Evolutionary conservation across 1,140 invertebrate species (phyloP), one percentile per base, ranked within the genome.

Genomic region (Macrotrachela quadricornifera): DNA sequence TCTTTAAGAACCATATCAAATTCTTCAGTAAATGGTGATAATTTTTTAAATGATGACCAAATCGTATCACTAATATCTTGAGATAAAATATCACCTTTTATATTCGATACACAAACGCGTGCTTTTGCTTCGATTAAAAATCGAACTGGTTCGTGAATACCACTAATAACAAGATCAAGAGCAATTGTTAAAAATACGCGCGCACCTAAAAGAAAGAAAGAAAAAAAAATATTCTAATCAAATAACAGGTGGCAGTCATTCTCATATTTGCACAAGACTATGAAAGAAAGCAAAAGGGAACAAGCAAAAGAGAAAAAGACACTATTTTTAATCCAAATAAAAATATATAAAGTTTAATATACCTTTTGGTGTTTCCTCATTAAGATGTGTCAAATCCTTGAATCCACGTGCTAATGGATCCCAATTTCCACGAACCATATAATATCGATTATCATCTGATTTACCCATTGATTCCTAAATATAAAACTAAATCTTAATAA

Each of bases 91-190:
- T 30, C 21, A 4, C 21, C n/a, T n/a, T 30, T 30, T 30, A 30
- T 8, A 4, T 4, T 30, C 8, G 21, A 2, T 4, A 30, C 21
- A 30, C 21, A 30, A 30, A 30, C 21, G 8, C 21, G 21, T 4
- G 87, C 86, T 50, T 83, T 82, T 0, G 85, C 86, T 71, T 95
- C 90, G 46, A 97, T 80, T 30, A 83, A 77, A 70, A 97, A 88
- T 59, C 87, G 72, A 10, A 86, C 80, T 0, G 92, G 88, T 69
- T 96, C 90, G 61, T 81, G 79, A 49, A 96, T 88, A 39, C 83
- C 84, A 43, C 79, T 62, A 37, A 97, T 82, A 10, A 95, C 90
- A 15, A 97, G 76, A 72, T 96, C 91, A 6, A 94, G 80, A n/a
- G 85, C 91, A 0, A 96, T 78, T 1, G 90, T 96, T 73, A 97